A percentile compares a stretch with the other conserved stretches of the same genome.
Evolutionary conservation across 2,888 invertebrate species (phyloP).

Genomic region (Rhagonycha lutea): DNA sequence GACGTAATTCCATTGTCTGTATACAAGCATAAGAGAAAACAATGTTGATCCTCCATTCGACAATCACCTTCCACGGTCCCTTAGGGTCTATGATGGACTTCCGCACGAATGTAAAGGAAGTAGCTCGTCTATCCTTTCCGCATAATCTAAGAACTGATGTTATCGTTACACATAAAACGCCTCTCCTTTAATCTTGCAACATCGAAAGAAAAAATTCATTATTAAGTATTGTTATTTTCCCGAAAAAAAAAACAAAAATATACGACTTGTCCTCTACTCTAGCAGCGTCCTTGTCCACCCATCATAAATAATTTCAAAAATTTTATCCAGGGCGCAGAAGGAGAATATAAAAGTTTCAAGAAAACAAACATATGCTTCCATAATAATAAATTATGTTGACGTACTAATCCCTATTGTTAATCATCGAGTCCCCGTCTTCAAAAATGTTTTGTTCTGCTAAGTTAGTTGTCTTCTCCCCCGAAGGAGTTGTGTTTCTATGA

Average conservation of each 20-base stretch:
- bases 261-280: neutral
- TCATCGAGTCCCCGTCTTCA: slow-evolving; percentile 38
- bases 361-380: slow-evolving; percentile 39
- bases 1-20: slow-evolving; percentile 40
- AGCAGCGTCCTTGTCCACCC: neutral
- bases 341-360: slow-evolving; percentile 30
- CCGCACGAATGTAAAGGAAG: slow-evolving; percentile 48
- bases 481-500: slow-evolving; percentile 39
- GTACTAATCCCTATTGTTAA: slow-evolving; percentile 43
- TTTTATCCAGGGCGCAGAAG: slow-evolving; percentile 18
- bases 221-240: neutral
- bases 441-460: slow-evolving; percentile 37
- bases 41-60: slow-evolving; percentile 47
- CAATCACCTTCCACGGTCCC: slow-evolving; percentile 52
- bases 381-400: slow-evolving; percentile 41
- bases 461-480: slow-evolving; percentile 30
- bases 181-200: neutral
- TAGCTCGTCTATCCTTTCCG: slow-evolving; percentile 50
- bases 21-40: slow-evolving; percentile 51
- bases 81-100: slow-evolving; percentile 52
- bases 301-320: slow-evolving; percentile 6
- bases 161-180: slow-evolving; percentile 27
- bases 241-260: neutral
- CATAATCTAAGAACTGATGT: slow-evolving; percentile 35
- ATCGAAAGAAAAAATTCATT: neutral